phyloP scores from a whole-genome alignment of 53 echinoderm and acorn worm genomes.

The Holothuria scabra region DNA sequence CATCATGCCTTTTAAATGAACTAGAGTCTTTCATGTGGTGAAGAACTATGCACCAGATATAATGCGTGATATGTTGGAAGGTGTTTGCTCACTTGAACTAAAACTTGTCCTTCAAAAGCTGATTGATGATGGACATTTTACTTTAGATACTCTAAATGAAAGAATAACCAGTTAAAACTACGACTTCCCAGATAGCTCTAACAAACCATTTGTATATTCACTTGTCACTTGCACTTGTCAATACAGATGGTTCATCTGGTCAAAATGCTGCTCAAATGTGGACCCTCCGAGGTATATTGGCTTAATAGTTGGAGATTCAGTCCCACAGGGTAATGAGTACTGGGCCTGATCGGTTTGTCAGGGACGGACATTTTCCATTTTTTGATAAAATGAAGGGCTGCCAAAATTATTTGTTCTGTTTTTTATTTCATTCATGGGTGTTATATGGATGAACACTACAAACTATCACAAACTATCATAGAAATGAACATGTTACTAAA shows the following conservation, averaged over 20 bases:
- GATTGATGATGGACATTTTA: conserved; percentile 43
- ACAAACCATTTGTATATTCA: conserved; percentile 51
- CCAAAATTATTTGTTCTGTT: too few relatives aligned
- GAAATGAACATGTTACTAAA: too few relatives aligned
- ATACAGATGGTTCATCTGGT: conserved; percentile 58
- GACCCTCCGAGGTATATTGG: conserved; percentile 50
- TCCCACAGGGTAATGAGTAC: conserved; percentile 52
- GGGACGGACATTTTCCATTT: too few relatives aligned
- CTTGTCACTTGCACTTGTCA: background rate
- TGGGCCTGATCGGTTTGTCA: too few relatives aligned
- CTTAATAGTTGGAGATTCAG: conserved; percentile 53
- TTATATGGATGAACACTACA: too few relatives aligned
- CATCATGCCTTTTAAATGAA: conserved; percentile 50
- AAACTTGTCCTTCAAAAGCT: conserved; percentile 44
- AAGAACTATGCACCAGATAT: conserved; percentile 56
- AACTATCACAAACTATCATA: too few relatives aligned
- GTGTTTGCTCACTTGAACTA: conserved; percentile 51
- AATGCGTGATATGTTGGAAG: conserved; percentile 64
- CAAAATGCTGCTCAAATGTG: conserved; percentile 69
- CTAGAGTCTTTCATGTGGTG: conserved; percentile 62
- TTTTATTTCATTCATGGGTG: too few relatives aligned
- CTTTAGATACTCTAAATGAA: background rate
- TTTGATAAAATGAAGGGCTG: too few relatives aligned
- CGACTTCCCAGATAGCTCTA: conserved; percentile 47
- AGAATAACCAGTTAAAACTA: conserved; percentile 43